These are phyloP conservation scores for Drosophila mayaguana DNA, from an alignment of 2,888 invertebrate genomes.

Conservation along the genomic window DNA sequence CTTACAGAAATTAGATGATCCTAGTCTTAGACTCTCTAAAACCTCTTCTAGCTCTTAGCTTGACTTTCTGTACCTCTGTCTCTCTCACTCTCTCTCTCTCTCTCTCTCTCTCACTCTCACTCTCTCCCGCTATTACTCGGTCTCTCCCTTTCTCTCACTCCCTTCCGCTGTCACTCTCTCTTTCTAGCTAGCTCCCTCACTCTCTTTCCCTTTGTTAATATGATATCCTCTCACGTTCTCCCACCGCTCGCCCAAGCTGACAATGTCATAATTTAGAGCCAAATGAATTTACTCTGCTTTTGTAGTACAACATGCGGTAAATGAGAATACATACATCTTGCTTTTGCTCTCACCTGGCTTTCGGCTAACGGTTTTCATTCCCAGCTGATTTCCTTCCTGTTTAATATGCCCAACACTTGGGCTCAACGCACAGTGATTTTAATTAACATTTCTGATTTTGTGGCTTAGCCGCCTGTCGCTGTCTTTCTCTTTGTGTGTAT, in stretches of 20 bases:
- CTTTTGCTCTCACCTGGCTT: constrained; percentile 13
- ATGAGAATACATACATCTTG: constrained; percentile 50
- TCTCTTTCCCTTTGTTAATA: no score
- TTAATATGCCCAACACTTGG: constrained; percentile 51
- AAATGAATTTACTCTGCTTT: constrained; percentile 54
- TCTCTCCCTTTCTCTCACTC: not conserved
- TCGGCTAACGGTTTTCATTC: constrained; percentile 58
- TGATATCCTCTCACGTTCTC: no score
- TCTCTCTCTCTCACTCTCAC: not conserved
- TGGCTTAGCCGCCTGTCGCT: constrained; percentile 46
- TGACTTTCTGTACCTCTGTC: not conserved
- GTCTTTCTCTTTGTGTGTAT: constrained; percentile 14
- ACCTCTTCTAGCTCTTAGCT: not conserved
- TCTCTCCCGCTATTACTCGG: not conserved
- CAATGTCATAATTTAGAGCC: constrained; percentile 57
- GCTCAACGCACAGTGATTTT: constrained; percentile 74
- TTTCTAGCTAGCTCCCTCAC: not conserved
- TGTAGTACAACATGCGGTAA: constrained; percentile 10
- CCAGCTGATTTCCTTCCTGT: constrained; percentile 57
- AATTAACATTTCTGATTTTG: constrained; percentile 81
- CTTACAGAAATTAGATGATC: no score
- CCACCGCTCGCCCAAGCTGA: constrained; percentile 21
- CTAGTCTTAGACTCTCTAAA: not conserved
- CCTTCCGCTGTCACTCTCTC: not conserved
- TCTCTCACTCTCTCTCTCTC: not conserved